phyloP scores from a whole-genome alignment of 1,140 invertebrate species.

The Anastrepha obliqua region DNA sequence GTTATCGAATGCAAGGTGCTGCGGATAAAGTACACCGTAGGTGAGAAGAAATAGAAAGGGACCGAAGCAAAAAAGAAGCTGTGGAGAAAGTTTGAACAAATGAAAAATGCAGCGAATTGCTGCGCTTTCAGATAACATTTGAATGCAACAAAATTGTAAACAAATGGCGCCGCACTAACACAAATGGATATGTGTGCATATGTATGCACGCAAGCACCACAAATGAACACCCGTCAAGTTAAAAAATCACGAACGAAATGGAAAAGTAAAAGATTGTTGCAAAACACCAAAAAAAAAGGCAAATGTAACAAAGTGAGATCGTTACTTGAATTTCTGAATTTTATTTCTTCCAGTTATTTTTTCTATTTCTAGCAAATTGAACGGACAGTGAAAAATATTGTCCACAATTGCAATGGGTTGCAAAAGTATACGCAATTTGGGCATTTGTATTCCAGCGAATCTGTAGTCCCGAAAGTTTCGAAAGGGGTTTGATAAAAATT shows the following conservation, averaged over 20 bases:
- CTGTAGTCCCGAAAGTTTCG: too few species aligned
- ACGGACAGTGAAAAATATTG: neutral
- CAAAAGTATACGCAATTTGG: too few species aligned
- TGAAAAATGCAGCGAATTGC: neutral
- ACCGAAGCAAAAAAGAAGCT: neutral
- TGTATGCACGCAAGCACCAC: neutral
- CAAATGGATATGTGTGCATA: neutral
- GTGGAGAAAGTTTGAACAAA: neutral
- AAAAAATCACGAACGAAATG: neutral
- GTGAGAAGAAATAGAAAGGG: neutral
- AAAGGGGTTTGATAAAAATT: too few species aligned
- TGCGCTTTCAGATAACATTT: constrained; percentile 7
- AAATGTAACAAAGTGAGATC: neutral
- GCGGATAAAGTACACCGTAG: neutral
- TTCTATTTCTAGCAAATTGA: neutral
- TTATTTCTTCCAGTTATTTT: neutral
- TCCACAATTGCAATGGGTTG: neutral
- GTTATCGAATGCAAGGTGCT: constrained; percentile 54
- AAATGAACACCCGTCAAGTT: neutral
- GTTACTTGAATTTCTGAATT: neutral
- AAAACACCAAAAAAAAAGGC: neutral
- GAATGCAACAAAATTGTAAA: constrained; percentile 8
- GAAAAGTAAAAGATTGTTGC: neutral
- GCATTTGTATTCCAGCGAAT: too few species aligned
- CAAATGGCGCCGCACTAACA: neutral